Evolutionary conservation across 2,797 vertebrate species (phyloP).

Genomic region (Neopelma chrysocephalum): DNA sequence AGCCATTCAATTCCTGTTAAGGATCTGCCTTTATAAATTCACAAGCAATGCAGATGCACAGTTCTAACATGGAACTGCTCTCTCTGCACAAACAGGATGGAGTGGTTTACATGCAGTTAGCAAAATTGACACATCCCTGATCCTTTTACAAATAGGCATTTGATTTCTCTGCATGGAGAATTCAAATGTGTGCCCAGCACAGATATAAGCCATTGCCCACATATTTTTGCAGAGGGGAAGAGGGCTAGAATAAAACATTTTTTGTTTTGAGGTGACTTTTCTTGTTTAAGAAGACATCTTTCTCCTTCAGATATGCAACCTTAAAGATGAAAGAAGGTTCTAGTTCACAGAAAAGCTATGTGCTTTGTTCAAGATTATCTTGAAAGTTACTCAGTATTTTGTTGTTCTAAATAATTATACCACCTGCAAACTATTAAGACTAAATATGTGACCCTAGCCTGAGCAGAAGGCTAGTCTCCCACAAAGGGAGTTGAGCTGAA

Average conservation of each 20-base stretch:
- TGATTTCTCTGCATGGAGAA: background rate
- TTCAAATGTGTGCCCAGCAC: background rate
- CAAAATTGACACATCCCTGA: background rate
- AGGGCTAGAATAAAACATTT: background rate
- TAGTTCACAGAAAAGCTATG: background rate
- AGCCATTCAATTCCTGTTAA: background rate
- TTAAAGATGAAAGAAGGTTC: background rate
- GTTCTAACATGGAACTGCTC: background rate
- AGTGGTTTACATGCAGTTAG: background rate
- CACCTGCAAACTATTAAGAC: constrained; percentile 18
- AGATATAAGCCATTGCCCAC: background rate
- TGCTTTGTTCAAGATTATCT: background rate
- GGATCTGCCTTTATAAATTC: background rate
- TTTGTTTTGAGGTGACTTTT: background rate
- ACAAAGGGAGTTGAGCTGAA: constrained; percentile 19
- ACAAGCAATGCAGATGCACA: background rate
- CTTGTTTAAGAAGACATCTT: background rate
- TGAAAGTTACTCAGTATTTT: background rate
- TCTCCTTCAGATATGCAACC: background rate
- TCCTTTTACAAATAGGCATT: background rate
- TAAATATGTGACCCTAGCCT: background rate
- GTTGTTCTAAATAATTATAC: constrained; percentile 6
- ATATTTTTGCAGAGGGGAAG: background rate
- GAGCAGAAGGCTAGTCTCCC: background rate
- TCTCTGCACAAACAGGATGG: background rate